Evolutionary conservation across 2,888 invertebrate species (phyloP).

Genomic region (Stegana nigrithorax): DNA sequence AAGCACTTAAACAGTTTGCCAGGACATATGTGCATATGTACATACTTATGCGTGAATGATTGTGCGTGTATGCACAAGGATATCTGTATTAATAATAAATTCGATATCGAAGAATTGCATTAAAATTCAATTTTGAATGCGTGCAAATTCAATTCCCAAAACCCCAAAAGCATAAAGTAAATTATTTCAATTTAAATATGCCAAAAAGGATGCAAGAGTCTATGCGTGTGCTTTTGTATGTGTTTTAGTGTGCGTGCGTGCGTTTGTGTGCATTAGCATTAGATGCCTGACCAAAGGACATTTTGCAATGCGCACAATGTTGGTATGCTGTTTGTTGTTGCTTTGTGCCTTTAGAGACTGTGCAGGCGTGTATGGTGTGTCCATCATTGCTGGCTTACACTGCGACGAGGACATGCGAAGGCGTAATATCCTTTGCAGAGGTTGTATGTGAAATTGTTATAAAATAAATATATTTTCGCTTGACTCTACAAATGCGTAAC

Average conservation of each 20-base stretch:
- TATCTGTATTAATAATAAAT: slow-evolving; percentile 47
- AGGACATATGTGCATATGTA: not conserved
- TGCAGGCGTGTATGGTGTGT: not conserved
- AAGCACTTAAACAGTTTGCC: not conserved
- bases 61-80: not conserved
- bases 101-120: slow-evolving; percentile 50
- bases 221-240: not conserved
- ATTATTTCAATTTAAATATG: slow-evolving; percentile 58
- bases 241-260: not conserved
- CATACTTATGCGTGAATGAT: not conserved
- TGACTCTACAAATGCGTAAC: too few relatives aligned
- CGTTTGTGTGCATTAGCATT: not conserved
- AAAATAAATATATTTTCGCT: too few relatives aligned
- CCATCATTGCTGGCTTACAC: not conserved
- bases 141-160: slow-evolving; percentile 65
- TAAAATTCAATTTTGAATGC: slow-evolving; percentile 64
- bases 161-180: slow-evolving; percentile 57
- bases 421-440: not conserved
- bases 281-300: slow-evolving; percentile 3
- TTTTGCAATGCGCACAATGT: too few relatives aligned
- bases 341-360: not conserved
- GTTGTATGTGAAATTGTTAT: too few relatives aligned
- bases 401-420: not conserved
- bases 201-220: slow-evolving; percentile 13
- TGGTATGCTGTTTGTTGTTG: not conserved